Evolutionary conservation across 2,113 vertebrate species (phyloP), one percentile per base, ranked within the genome.

Genomic region (Hippocampus abdominalis): DNA sequence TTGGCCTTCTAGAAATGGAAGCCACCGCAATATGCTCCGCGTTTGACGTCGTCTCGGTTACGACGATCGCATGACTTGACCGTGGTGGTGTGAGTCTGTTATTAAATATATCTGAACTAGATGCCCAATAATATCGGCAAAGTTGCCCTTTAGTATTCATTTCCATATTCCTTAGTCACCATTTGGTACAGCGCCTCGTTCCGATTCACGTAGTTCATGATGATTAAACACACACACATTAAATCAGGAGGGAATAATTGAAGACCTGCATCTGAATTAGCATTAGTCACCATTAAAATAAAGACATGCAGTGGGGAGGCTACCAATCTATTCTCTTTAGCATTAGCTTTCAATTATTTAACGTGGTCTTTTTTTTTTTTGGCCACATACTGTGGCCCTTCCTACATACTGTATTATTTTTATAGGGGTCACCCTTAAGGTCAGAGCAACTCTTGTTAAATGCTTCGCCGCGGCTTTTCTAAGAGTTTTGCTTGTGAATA

Each of bases 361-460:
- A 6, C 32, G 32, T 36, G 32, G 32, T 36, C 32, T 36, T 36
- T 36, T 36, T 7, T 6, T 20, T 25, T 48, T 65, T 49, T 4
- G 12, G 18, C 10, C 18, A 51, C 32, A 36, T 36, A 36, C 5
- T 36, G 32, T 36, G 32, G 32, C 32, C 32, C 32, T 36, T 36
- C 32, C 32, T 36, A 4, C 5, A 5, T 36, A 36, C 32, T 44
- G 42, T 44, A 15, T 44, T 44, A 44, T 76, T 72, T 79, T 66
- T 60, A 32, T 76, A 78, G 76, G 85, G 81, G 85, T 89, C 81
- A 89, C 80, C 74, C 75, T 81, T 46, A 66, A 72, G 79, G 79
- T 78, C 76, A 74, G 81, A 36, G 66, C 51, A 66, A 78, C 75
- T 81, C 62, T 72, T 66, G 70, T 79, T 79, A 84, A 87, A 84